Percentiles rank a stretch among this genome's conserved stretches.
Conservation (phyloP, 2,797 vertebrate genomes). For the Diglossa cyanea region DNA sequence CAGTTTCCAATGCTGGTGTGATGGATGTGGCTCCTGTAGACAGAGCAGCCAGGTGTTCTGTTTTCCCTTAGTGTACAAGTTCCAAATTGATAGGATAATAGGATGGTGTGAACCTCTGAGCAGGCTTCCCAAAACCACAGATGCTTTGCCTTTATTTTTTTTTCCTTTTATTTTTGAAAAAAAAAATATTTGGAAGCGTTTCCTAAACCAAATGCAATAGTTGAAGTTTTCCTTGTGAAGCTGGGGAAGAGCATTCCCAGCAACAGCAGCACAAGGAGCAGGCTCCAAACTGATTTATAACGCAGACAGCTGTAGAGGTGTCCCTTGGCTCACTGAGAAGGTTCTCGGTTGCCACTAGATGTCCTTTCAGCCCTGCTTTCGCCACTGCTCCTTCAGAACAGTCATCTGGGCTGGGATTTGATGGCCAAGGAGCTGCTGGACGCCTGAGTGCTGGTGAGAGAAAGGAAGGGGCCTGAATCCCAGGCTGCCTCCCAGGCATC, state of each 20-base stretch:
- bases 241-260: not conserved
- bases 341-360: conserved; percentile 41
- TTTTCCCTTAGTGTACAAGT: rapidly evolving
- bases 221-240: not conserved
- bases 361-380: conserved; percentile 60
- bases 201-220: not conserved
- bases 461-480: not conserved
- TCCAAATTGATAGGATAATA: rapidly evolving
- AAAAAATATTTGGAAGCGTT: rapidly evolving
- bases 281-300: not conserved
- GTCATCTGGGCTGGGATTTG: not conserved
- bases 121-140: not conserved
- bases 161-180: rapidly evolving
- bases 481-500: not conserved
- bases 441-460: not conserved
- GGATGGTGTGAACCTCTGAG: rapidly evolving
- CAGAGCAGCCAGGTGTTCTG: not conserved
- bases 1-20: not conserved
- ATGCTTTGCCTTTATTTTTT: not conserved
- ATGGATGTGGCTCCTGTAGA: rapidly evolving
- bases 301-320: rapidly evolving
- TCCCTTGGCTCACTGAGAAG: not conserved
- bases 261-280: rapidly evolving
- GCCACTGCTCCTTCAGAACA: not conserved
- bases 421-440: not conserved